Evolutionary conservation across 2,113 vertebrate species (phyloP), one percentile per base, ranked within the genome.

Genomic region (Heterotilapia buettikoferi): DNA sequence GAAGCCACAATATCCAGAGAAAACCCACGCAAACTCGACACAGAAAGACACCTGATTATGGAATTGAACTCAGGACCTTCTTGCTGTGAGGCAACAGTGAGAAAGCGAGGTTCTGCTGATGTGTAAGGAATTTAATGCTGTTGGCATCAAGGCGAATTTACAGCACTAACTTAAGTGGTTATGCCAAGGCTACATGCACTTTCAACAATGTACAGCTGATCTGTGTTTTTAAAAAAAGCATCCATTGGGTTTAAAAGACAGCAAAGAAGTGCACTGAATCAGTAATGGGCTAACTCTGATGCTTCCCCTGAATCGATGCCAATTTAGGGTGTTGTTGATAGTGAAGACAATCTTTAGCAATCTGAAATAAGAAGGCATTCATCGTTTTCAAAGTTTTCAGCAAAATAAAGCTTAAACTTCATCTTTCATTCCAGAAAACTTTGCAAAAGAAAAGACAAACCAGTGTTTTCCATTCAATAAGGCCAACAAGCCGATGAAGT

Each of bases 1-100:
- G 29, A 19, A 63, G 9, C 16, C 16, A 33, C 29, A 0, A 16
- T 33, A 33, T 19, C 29, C 3, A 33, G 59, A 63, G 9, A 63
- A 33, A 36, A 36, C 16, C 29, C 29, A 33, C 5, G 16, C 16
- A 33, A 63, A 63, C 16, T 33, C 9, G 19, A 11, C 1, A 63
- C 59, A 19, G 16, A 19, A 19, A 33, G 0, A 63, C 5, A 19
- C 0, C 5, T 61, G 8, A 31, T 18, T 0, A 1, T 1, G 1
- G 26, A 61, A 31, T 61, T 61, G 29, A 61, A 61, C 3, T 10
- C 59, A 33, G 59, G 59, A 63, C 59, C 59, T 63, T 33, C 9
- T 11, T 63, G 29, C 9, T 63, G 9, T 63, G 9, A 19, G 16
- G 29, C 6, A 63, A 63, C 16, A 63, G 29, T 16, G 38, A 71